A percentile compares a stretch with the other conserved stretches of the same genome.
phyloP scores from a whole-genome alignment of 2,888 invertebrate genomes.

The Chymomyza procnemis region DNA sequence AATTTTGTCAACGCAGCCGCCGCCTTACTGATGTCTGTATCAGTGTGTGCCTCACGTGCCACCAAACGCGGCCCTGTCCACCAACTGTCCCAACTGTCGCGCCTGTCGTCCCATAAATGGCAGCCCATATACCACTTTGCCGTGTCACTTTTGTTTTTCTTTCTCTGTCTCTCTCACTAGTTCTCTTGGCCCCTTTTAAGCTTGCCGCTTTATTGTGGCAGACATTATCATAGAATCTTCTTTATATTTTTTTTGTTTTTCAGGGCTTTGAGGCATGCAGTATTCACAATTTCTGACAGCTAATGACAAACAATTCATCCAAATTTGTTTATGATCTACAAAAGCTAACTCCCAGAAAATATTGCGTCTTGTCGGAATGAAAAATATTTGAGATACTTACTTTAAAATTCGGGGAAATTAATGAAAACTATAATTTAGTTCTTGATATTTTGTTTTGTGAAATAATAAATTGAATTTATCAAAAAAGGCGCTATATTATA shows the following conservation, averaged over 20 bases:
- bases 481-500: no score
- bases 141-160: slow-evolving; percentile 55
- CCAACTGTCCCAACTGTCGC: slow-evolving; percentile 14
- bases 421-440: background rate
- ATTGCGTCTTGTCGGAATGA: background rate
- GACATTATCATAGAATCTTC: slow-evolving; percentile 43
- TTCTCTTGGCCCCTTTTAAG: slow-evolving; percentile 19
- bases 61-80: background rate
- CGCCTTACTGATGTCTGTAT: slow-evolving; percentile 57
- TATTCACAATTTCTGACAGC: background rate
- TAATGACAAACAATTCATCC: background rate
- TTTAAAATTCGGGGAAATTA: background rate
- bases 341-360: background rate
- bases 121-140: slow-evolving; percentile 50
- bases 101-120: slow-evolving; percentile 49
- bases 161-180: background rate
- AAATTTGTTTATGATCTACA: background rate
- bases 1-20: slow-evolving; percentile 62
- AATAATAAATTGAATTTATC: no score
- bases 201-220: slow-evolving; percentile 59
- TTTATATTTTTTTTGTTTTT: background rate
- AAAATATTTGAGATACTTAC: background rate
- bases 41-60: slow-evolving; percentile 10
- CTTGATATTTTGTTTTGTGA: background rate
- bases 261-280: background rate